Base-by-base conservation (phyloP, 2,888 invertebrate genomes). In the Oxytorus armatus region DNA sequence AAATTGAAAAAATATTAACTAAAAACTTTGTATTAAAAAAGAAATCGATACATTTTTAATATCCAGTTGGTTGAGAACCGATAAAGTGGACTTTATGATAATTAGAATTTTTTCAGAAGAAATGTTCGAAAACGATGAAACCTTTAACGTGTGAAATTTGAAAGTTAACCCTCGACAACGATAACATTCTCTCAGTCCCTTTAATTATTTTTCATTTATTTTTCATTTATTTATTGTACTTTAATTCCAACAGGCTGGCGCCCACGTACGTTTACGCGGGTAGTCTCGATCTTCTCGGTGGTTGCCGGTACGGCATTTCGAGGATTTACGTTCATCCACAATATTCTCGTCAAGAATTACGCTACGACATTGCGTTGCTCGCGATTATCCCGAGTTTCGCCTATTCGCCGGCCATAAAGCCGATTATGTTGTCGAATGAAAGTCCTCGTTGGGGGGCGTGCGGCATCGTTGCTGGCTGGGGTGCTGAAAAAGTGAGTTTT, bases 401-500 rank as follows among this genome's bases (percentile, higher is more conserved):
- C 7, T 82, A 8, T 11, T 82, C 83, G n/a, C 76, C 78, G 4
- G 83, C 82, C 8, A 47, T 82, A 14, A 65, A 79, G 29, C 78
- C 83, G 10, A 68, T 83, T 3, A n/a, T 1, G 42, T 16, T 82
- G 36, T 39, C 80, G n/a, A 47, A 7, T 0, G 3, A 1, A 1
- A 69, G 18, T 8, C 57, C 53, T 3, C 39, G 23, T 2, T 14
- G 23, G 11, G 49, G 25, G 8, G 25, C 16, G 18, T 82, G 83
- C 49, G 83, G 82, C 7, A 11, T 69, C 5, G 73, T 82, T 42
- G 49, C 82, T 36, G 83, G 83, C 29, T 83, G 83, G 83, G 83
- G 83, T 0, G 33, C 78, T 18, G 21, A 63, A 7, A 18, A 1
- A 7, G 83, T 83, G 33, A 75, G 65, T 79, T 42, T 21, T 61